Evolutionary conservation across 2,797 vertebrate genomes (phyloP).

Genomic region (Falco cherrug): DNA sequence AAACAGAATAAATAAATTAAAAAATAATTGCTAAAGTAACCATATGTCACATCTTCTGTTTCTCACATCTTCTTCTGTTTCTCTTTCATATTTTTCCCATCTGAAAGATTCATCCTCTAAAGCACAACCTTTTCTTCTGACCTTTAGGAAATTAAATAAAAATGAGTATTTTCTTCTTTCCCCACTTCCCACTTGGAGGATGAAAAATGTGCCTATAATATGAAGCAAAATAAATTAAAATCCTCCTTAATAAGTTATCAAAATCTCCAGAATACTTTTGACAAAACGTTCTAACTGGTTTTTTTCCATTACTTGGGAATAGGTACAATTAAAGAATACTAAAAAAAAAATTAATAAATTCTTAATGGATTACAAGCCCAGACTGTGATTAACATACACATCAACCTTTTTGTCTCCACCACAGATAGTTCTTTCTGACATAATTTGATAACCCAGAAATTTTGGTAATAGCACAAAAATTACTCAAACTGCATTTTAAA

Average conservation of each 20-base stretch:
- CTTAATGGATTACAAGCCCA: neutral
- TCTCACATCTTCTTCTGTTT: neutral
- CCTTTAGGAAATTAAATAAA: constrained; percentile 51
- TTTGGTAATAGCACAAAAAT: neutral
- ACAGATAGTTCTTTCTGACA: constrained; percentile 33
- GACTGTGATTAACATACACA: constrained; percentile 29
- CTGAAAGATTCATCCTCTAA: constrained; percentile 5
- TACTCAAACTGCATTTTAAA: neutral
- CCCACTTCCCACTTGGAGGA: neutral
- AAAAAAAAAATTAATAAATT: neutral
- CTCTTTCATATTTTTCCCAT: neutral
- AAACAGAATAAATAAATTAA: constrained; percentile 2
- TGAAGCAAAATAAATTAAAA: constrained; percentile 10
- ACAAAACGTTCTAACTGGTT: neutral
- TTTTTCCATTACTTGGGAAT: neutral
- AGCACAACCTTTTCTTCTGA: constrained; percentile 31
- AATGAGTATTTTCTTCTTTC: neutral
- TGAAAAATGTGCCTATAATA: constrained; percentile 1
- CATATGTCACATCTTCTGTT: neutral
- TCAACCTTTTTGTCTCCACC: constrained; percentile 34
- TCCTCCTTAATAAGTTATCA: constrained; percentile 12
- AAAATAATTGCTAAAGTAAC: constrained; percentile 6
- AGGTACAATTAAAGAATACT: constrained; percentile 4
- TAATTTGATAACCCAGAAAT: neutral
- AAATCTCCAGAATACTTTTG: neutral